Percentiles rank a stretch among this genome's conserved stretches.
Conservation (phyloP, 1,140 invertebrate species). For the Calosoma granatense region DNA sequence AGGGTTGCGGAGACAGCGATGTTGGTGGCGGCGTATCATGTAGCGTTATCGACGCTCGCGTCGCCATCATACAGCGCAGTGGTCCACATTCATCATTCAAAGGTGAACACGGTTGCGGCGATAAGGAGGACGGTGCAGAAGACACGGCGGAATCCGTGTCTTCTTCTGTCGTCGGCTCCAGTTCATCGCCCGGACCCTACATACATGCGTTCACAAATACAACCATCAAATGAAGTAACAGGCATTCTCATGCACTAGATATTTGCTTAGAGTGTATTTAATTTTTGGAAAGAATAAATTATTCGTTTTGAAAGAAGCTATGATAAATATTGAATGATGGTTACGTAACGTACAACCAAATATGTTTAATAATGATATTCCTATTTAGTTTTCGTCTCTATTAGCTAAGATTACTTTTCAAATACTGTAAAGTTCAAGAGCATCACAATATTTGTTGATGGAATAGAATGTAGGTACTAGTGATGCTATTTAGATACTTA, state of each 20-base stretch:
- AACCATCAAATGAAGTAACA: background rate
- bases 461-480: too few relatives aligned
- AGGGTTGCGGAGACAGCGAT: background rate
- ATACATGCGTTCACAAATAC: too few relatives aligned
- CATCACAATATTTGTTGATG: too few relatives aligned
- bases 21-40: background rate
- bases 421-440: too few relatives aligned
- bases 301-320: background rate
- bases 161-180: conserved; percentile 7
- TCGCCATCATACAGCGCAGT: background rate
- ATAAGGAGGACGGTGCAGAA: conserved; percentile 39
- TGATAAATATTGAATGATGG: background rate
- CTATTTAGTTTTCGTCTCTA: too few relatives aligned
- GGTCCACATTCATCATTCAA: conserved; percentile 32
- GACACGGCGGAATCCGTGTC: conserved; percentile 41
- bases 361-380: background rate
- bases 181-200: background rate
- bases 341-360: background rate
- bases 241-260: background rate
- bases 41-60: background rate
- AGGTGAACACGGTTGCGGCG: conserved; percentile 40
- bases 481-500: too few relatives aligned
- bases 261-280: background rate
- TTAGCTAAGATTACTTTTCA: too few relatives aligned
- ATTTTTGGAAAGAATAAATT: background rate